Evolutionary conservation across 2,797 vertebrate species (phyloP).

Genomic region (Hypotaenidia okinawae): DNA sequence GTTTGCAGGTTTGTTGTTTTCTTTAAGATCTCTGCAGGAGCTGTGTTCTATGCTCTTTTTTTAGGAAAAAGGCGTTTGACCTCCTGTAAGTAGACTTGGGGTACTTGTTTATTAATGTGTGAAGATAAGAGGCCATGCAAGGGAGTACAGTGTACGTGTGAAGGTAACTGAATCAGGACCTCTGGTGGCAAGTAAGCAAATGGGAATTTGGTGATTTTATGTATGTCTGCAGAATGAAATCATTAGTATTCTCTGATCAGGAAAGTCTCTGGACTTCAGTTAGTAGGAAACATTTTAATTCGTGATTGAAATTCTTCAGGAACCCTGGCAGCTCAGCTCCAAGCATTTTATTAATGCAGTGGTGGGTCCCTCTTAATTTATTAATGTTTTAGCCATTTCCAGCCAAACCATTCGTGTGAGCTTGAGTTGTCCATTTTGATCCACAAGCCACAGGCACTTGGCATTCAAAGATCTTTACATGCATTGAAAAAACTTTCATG

Average conservation of each 20-base stretch:
- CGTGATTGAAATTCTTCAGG: not conserved
- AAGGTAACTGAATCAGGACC: not conserved
- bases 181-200: not conserved
- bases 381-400: not conserved
- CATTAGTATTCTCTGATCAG: not conserved
- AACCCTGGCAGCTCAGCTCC: not conserved
- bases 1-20: not conserved
- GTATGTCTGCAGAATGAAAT: not conserved
- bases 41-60: not conserved
- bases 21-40: not conserved
- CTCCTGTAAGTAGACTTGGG: not conserved
- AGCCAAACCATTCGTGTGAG: not conserved
- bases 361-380: not conserved
- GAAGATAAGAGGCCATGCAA: not conserved
- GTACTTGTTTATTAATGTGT: not conserved
- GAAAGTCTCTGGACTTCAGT: not conserved
- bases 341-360: not conserved
- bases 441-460: not conserved
- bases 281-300: not conserved
- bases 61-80: not conserved
- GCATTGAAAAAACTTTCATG: not conserved
- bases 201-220: not conserved
- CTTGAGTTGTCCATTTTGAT: not conserved
- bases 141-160: not conserved
- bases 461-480: not conserved